A percentile compares a stretch with the other conserved stretches of the same genome.
Evolutionary conservation across 2,113 vertebrate species (phyloP).

Genomic region (Psophia crepitans): DNA sequence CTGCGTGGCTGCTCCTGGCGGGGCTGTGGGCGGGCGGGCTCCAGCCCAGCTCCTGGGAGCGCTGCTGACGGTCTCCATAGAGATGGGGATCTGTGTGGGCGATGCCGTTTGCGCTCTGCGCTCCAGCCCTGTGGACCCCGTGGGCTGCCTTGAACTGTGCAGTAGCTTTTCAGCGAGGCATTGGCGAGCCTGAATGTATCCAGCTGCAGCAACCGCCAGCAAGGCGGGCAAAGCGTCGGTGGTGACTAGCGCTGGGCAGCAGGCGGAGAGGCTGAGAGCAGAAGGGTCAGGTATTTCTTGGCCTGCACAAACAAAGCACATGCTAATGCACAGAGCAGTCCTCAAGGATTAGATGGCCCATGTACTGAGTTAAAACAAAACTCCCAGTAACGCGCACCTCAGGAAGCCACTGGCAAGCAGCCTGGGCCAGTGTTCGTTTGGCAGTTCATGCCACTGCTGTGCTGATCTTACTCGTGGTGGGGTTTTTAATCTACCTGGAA

Average conservation of each 20-base stretch:
- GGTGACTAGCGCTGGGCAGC: background rate
- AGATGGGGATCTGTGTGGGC: background rate
- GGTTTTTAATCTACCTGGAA: background rate
- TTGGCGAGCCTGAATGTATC: rapidly evolving
- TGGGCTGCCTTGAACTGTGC: background rate
- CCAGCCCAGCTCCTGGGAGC: background rate
- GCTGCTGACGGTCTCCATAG: background rate
- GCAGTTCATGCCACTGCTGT: background rate
- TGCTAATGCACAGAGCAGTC: background rate
- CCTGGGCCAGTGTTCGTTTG: background rate
- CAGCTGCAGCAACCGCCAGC: background rate
- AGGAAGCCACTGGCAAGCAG: background rate
- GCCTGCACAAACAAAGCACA: background rate
- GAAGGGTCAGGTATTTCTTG: background rate
- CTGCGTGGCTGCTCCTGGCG: background rate
- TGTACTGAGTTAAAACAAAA: background rate
- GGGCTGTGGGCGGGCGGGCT: background rate
- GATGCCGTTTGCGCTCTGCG: rapidly evolving
- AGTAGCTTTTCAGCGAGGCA: background rate
- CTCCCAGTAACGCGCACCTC: background rate
- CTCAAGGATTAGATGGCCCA: background rate
- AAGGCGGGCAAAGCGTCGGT: rapidly evolving
- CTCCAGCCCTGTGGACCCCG: background rate
- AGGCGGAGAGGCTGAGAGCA: background rate
- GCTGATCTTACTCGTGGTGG: background rate